Evolutionary conservation across 1,140 invertebrate genomes (phyloP).

Genomic region (Mizuhopecten yessoensis): DNA sequence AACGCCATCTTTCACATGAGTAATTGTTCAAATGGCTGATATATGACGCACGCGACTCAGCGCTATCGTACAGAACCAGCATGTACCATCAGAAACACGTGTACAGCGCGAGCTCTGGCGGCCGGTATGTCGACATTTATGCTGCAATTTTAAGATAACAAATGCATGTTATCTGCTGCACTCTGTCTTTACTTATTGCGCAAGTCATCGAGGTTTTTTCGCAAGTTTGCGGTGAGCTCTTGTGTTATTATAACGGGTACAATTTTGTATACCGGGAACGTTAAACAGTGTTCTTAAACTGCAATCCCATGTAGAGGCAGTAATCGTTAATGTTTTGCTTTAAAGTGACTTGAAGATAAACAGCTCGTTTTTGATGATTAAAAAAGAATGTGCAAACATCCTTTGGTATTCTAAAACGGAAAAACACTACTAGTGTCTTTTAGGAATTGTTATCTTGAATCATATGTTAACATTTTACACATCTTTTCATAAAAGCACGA

Average conservation of each 20-base stretch:
- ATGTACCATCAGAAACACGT: background rate
- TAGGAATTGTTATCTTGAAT: background rate
- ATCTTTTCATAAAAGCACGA: too few relatives aligned
- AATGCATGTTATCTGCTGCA: slow-evolving; percentile 12
- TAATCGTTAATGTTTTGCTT: slow-evolving; percentile 19
- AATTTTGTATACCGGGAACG: background rate
- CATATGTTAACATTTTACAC: background rate
- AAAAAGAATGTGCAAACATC: background rate
- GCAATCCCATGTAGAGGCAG: background rate
- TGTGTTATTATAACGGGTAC: background rate
- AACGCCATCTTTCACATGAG: slow-evolving; percentile 21
- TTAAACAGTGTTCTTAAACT: background rate
- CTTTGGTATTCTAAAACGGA: background rate
- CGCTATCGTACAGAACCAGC: background rate
- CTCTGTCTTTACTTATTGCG: background rate
- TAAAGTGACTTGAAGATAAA: slow-evolving; percentile 29
- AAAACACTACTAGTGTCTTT: background rate
- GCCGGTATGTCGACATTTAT: slow-evolving; percentile 32
- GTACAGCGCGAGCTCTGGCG: background rate
- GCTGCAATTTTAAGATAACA: slow-evolving; percentile 15
- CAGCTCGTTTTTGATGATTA: background rate
- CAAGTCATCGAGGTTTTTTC: background rate
- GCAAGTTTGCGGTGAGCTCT: background rate
- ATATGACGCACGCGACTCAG: background rate
- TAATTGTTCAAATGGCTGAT: background rate